Base-by-base conservation (phyloP, 2,113 vertebrate genomes). In the Hyperoodon ampullatus region DNA sequence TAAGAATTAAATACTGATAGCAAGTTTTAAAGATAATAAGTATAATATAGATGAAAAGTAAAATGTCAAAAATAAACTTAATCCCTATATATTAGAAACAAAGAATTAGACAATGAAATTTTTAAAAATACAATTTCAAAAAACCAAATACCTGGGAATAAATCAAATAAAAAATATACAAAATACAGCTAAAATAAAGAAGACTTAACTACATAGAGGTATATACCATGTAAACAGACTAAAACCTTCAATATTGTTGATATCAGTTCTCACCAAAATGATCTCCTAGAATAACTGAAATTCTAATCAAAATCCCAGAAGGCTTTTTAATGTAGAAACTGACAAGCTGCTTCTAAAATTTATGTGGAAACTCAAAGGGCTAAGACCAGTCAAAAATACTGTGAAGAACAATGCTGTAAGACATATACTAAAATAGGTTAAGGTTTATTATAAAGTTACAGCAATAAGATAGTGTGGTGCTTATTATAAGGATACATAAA, bases 61-160 rank as follows among this genome's bases (percentile, higher is more conserved):
- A 90, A 94, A 88, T 77, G 89, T 86, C 5, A 82, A 85, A 97
- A 93, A 23, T 75, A 82, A 90, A 92, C 68, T 72, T 82, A 83
- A 81, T 94, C 75, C 72, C 47, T 94, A 80, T 10, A 68, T 16
- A n/a, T 39, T 14, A 86, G 4, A 26, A 77, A 89, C 10, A 85
- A 85, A 72, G 24, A 70, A 92, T 66, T 50, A 90, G 72, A 96
- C 75, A 63, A 75, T 28, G 3, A 81, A 75, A 19, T 26, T 21
- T 86, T 93, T 72, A 42, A 1, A 70, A 80, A 92, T 23, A 68
- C 1, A 28, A 33, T 55, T 89, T 77, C n/a, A 39, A 82, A 85
- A 95, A 65, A 91, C 30, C 30, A 93, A 93, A 60, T 39, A 68
- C 8, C 87, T 82, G 18, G 7, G 4, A 92, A 92, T n/a, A 86